phyloP scores from a whole-genome alignment of 2,888 invertebrate species.

The Chorisops tibialis region DNA sequence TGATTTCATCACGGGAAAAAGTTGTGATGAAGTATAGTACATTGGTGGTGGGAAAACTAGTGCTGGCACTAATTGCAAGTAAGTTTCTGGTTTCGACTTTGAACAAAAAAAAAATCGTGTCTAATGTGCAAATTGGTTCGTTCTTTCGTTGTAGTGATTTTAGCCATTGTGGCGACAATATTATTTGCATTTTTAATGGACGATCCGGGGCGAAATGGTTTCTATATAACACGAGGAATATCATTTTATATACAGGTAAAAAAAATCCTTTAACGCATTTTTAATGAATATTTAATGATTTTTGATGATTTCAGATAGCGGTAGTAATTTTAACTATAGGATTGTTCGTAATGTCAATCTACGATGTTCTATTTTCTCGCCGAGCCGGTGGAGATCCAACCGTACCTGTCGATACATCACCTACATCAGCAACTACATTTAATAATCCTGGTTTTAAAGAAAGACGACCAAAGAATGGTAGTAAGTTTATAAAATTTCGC shows the following conservation, averaged over 20 bases:
- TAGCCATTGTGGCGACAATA: slow-evolving; percentile 77
- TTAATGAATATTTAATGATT: background rate
- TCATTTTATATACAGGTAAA: slow-evolving; percentile 85
- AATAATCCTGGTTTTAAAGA: slow-evolving; percentile 86
- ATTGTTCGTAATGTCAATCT: slow-evolving; percentile 73
- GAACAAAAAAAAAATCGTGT: background rate
- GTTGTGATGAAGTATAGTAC: slow-evolving; percentile 74
- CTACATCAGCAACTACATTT: slow-evolving; percentile 68
- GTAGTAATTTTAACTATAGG: slow-evolving; percentile 72
- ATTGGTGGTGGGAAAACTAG: slow-evolving; percentile 74
- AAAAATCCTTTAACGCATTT: background rate
- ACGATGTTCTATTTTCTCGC: slow-evolving; percentile 76
- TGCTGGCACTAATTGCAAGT: slow-evolving; percentile 75
- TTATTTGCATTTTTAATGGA: slow-evolving; percentile 83
- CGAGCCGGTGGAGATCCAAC: slow-evolving; percentile 79
- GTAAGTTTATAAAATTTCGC: background rate
- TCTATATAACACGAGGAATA: slow-evolving; percentile 71
- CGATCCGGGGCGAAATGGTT: slow-evolving; percentile 68
- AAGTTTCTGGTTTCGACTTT: slow-evolving; percentile 48
- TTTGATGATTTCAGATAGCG: slow-evolving; percentile 62
- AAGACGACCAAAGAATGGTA: slow-evolving; percentile 55
- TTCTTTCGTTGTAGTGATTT: slow-evolving; percentile 61
- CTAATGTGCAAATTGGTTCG: too few species aligned
- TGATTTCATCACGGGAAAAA: slow-evolving; percentile 80
- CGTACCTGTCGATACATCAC: slow-evolving; percentile 56